phyloP scores from a whole-genome alignment of 2,888 invertebrate genomes.

The Microplitis deprimator region DNA sequence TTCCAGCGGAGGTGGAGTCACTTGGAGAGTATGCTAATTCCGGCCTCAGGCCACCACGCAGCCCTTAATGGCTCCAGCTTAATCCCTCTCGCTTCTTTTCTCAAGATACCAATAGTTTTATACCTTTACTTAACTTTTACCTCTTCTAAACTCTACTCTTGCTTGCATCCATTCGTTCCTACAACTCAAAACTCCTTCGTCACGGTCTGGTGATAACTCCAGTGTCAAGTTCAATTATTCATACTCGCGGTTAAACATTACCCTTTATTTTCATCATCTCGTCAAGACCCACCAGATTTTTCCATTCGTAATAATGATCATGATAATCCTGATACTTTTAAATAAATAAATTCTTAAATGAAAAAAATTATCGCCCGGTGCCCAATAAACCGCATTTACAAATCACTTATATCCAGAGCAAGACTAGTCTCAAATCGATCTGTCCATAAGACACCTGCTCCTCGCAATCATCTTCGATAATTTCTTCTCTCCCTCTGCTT shows the following conservation, averaged over 20 bases:
- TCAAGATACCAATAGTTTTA: conserved; percentile 33
- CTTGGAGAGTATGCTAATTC: conserved; percentile 70
- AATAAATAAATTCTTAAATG: not conserved
- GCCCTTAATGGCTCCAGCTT: conserved; percentile 69
- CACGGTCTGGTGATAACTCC: conserved; percentile 33
- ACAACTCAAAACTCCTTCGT: conserved; percentile 21
- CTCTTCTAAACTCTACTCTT: conserved; percentile 5
- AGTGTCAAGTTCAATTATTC: conserved; percentile 29
- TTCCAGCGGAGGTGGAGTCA: conserved; percentile 68
- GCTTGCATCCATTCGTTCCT: conserved; percentile 12
- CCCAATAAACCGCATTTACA: not conserved
- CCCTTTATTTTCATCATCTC: conserved; percentile 2
- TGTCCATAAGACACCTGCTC: conserved; percentile 28
- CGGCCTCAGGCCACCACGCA: conserved; percentile 70
- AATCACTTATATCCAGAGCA: not conserved
- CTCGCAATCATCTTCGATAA: not conserved
- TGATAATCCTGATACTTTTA: too few species aligned
- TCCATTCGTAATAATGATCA: too few species aligned
- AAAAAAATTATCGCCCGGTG: not conserved
- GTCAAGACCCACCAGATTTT: not conserved
- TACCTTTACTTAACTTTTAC: not conserved
- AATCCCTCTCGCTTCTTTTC: conserved; percentile 49
- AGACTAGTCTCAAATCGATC: conserved; percentile 13
- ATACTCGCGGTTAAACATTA: conserved; percentile 5
- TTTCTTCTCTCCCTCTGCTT: not conserved